A percentile compares a stretch with the other conserved stretches of the same genome.
Evolutionary conservation across 2,113 vertebrate species (phyloP).

Genomic region (Panthera uncia): DNA sequence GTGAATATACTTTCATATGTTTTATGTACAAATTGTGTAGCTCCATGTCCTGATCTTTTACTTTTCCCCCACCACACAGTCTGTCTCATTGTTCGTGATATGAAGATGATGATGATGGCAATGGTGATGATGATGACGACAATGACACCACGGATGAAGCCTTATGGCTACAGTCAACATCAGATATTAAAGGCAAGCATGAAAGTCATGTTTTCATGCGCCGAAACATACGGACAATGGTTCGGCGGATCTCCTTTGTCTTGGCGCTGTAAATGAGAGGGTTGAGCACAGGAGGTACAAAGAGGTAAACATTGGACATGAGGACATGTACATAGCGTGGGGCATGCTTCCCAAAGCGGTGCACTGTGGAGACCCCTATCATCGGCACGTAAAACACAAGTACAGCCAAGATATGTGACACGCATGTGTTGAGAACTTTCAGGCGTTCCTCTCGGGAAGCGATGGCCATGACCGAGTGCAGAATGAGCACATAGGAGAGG

Average conservation of each 20-base stretch:
- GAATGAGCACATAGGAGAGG: conserved; percentile 74
- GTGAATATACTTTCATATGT: background rate
- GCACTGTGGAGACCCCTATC: conserved; percentile 67
- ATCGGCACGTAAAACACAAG: conserved; percentile 75
- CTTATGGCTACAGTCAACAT: background rate
- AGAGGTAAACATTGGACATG: conserved; percentile 74
- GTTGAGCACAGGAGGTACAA: conserved; percentile 77
- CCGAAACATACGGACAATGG: conserved; percentile 48
- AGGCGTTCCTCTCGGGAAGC: conserved; percentile 64
- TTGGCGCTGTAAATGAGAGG: conserved; percentile 73
- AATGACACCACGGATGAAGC: background rate
- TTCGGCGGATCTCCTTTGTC: conserved; percentile 73
- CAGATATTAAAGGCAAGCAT: background rate
- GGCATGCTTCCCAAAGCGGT: conserved; percentile 67
- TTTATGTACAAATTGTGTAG: background rate
- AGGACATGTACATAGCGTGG: conserved; percentile 38
- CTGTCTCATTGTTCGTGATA: background rate
- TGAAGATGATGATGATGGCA: background rate
- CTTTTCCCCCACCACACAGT: background rate
- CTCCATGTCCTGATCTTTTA: background rate
- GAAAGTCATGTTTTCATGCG: conserved; percentile 25
- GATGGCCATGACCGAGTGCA: conserved; percentile 63
- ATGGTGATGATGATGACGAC: background rate
- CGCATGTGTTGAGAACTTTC: conserved; percentile 75
- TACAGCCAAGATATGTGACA: conserved; percentile 72